Evolutionary conservation across 2,888 invertebrate species (phyloP), one percentile per base, ranked within the genome.

Genomic region (Steinernema hermaphroditum): DNA sequence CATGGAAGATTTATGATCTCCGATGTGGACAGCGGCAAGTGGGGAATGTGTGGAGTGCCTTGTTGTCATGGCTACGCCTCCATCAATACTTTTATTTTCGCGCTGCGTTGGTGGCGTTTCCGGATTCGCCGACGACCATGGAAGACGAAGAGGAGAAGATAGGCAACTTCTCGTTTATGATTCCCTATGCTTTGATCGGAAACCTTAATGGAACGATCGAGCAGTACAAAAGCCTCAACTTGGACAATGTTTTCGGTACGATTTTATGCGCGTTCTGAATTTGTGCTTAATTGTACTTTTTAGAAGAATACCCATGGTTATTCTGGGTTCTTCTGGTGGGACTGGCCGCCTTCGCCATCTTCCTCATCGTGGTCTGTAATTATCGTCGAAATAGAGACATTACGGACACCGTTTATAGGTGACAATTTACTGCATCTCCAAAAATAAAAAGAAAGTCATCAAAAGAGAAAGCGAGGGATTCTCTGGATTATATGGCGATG

Each of bases 101-200:
- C 29, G 19, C 32, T 29, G 29, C 37, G 37, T 9, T 29, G 62
- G 27, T 34, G 62, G 12, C 22, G 22, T 4, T 27, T 24, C 22
- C 24, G 54, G 19, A 50, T 24, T 22, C 24, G 22, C 50, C 9
- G 6, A 24, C 54, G 2, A 24, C 16, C 29, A 62, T 62, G 62
- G 37, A 37, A 37, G 37, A 37, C n/a, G n/a, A n/a, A 37, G 62
- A 62, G 12, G 62, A 62, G n/a, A 27, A 34, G 2, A 8, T 34
- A 19, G 34, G 62, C 62, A 62, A 62, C 62, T 62, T 62, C 29
- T 32, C 62, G 32, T 62, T 32, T 19, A 32, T 62, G 62, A 62
- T 62, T 16, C 62, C 62, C 2, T 62, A 32, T 16, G 62, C 32
- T 9, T 29, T 62, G 62, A 32, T 62, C 2, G 29, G 29, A 4